phyloP scores from a whole-genome alignment of 2,113 vertebrate species.

The Agelaius phoeniceus region DNA sequence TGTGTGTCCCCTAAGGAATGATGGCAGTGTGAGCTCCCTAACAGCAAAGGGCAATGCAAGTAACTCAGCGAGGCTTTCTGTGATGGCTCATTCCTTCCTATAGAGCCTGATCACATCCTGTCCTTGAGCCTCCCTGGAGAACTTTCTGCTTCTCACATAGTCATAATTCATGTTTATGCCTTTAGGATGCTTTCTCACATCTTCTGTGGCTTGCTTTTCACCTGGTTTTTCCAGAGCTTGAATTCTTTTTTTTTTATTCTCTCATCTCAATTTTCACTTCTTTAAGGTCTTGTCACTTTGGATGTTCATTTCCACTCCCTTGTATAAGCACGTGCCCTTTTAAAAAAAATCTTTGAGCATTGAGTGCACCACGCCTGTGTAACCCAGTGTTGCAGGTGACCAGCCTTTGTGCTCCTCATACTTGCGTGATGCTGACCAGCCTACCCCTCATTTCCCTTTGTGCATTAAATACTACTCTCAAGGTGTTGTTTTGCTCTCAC shows the following conservation, averaged over 20 bases:
- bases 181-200: neutral
- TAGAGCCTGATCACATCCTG: neutral
- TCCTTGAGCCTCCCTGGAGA: neutral
- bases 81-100: neutral
- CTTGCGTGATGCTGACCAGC: neutral
- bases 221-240: neutral
- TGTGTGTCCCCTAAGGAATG: neutral
- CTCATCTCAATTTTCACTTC: neutral
- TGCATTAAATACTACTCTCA: neutral
- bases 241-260: neutral
- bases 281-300: neutral
- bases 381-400: neutral
- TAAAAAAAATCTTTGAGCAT: rapidly evolving
- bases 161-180: neutral
- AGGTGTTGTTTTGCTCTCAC: neutral
- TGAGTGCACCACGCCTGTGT: too few species aligned
- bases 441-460: neutral
- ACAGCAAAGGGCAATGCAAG: neutral
- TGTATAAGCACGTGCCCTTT: neutral
- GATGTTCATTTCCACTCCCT: neutral
- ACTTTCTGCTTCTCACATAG: neutral
- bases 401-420: neutral
- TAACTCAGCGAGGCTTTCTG: neutral
- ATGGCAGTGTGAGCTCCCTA: neutral
- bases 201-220: neutral